Evolutionary conservation across 2,113 vertebrate genomes (phyloP), one percentile per base, ranked within the genome.

Genomic region (Nycticebus coucang): DNA sequence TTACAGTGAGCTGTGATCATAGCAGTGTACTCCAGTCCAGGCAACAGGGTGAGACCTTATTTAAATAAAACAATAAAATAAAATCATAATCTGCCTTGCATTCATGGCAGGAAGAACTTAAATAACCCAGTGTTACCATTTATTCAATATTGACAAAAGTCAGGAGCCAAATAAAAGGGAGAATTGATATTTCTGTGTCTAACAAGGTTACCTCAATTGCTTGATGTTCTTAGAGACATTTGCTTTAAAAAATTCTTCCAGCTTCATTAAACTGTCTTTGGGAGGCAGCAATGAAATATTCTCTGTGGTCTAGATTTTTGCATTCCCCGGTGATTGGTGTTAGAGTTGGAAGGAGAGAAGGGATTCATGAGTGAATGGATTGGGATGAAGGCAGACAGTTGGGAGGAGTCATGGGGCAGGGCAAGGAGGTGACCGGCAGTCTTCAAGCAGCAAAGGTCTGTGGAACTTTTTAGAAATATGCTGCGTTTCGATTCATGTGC

Each of bases 141-240:
- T 98, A 97, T 94, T 97, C 84, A 64, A 90, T 68, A 45, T 91
- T 97, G 95, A 97, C 91, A 97, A 91, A 96, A 98, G 97, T 98
- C 96, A 98, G 72, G 35, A 97, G 81, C 83, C 93, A 98, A 97
- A 95, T 0, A 2, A 97, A 98, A 97, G 92, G 59, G 89, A 98
- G 84, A 89, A 97, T 90, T 97, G 89, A 82, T 78, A 98, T 97
- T 97, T 94, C 86, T 97, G 41, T 96, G 85, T 97, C 87, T 98
- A 97, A 97, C 95, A 95, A 95, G 69, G 53, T 97, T 98, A 93
- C 79, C 82, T 97, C 83, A 95, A 0, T 93, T 91, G 59, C 91
- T 97, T 97, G 97, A 97, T 55, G 60, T 97, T 97, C 97, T 98
- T 97, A 97, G 92, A 97, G 95, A 97, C 96, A 98, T 98, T 97